phyloP scores from a whole-genome alignment of 2,113 vertebrate genomes.

The Oriolus oriolus region DNA sequence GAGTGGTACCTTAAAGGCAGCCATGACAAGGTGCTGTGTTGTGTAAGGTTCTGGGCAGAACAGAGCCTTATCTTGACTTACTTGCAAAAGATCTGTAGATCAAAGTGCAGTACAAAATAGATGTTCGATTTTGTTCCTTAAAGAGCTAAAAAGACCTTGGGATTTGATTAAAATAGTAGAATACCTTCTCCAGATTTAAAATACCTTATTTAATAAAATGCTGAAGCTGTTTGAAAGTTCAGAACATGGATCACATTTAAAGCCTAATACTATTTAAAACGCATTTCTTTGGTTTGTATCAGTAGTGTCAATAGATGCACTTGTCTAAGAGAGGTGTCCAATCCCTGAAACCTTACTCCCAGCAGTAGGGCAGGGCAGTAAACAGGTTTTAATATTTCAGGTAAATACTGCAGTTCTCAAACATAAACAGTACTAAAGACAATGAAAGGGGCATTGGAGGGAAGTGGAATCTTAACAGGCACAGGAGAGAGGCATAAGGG shows the following conservation, averaged over 20 bases:
- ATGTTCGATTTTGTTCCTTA: not conserved
- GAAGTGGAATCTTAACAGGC: not conserved
- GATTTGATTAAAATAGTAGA: not conserved
- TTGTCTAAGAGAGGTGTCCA: not conserved
- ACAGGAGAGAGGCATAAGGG: not conserved
- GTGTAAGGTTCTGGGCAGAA: not conserved
- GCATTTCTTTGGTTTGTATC: not conserved
- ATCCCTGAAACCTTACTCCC: not conserved
- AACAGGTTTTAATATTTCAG: not conserved
- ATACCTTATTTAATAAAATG: not conserved
- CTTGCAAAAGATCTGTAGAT: not conserved
- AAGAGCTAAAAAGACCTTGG: not conserved
- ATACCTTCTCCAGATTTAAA: not conserved
- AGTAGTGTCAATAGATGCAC: not conserved
- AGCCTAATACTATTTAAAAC: not conserved
- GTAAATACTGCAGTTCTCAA: not conserved
- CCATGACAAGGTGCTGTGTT: not conserved
- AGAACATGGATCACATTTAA: not conserved
- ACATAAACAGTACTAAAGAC: not conserved
- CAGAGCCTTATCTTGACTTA: not conserved
- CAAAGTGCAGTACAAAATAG: not conserved
- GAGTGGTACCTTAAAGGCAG: not conserved
- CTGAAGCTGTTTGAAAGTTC: not conserved
- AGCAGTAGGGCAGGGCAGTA: not conserved
- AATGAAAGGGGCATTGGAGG: not conserved